Percentiles rank a stretch among this genome's conserved stretches.
Evolutionary conservation across 2,797 vertebrate genomes (phyloP).

Genomic region (Alosa sapidissima): DNA sequence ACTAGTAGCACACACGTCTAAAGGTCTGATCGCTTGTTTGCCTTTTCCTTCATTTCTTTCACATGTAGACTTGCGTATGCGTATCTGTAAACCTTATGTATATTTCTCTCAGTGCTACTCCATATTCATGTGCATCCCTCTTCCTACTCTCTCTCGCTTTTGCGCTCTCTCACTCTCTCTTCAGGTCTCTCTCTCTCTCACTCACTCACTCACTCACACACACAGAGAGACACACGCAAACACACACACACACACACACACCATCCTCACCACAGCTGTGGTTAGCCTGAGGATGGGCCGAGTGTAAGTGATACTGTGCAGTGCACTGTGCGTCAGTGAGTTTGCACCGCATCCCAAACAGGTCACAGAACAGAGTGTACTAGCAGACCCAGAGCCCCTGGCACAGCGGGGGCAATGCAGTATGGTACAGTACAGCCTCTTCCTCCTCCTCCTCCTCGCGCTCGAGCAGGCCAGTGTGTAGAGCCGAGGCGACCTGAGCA

Average conservation of each 20-base stretch:
- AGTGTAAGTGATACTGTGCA: conserved; percentile 11
- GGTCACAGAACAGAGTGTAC: conserved; percentile 18
- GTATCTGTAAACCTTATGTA: background rate
- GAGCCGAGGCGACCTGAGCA: background rate
- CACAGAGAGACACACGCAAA: background rate
- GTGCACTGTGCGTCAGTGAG: background rate
- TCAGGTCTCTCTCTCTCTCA: background rate
- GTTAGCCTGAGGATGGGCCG: conserved; percentile 9
- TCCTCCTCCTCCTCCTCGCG: background rate
- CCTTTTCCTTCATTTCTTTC: background rate
- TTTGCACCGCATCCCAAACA: background rate
- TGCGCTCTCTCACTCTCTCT: background rate
- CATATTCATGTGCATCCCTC: background rate
- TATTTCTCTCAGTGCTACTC: background rate
- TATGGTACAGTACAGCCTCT: background rate
- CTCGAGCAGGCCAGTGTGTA: background rate
- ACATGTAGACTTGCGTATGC: background rate
- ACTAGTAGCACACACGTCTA: background rate
- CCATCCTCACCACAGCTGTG: conserved; percentile 18
- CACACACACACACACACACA: conserved; percentile 7
- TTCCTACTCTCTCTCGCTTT: background rate
- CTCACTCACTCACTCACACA: background rate
- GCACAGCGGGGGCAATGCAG: background rate
- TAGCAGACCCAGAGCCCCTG: background rate
- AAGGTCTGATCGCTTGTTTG: background rate